Evolutionary conservation across 2,113 vertebrate species (phyloP).

Genomic region (Apus apus): DNA sequence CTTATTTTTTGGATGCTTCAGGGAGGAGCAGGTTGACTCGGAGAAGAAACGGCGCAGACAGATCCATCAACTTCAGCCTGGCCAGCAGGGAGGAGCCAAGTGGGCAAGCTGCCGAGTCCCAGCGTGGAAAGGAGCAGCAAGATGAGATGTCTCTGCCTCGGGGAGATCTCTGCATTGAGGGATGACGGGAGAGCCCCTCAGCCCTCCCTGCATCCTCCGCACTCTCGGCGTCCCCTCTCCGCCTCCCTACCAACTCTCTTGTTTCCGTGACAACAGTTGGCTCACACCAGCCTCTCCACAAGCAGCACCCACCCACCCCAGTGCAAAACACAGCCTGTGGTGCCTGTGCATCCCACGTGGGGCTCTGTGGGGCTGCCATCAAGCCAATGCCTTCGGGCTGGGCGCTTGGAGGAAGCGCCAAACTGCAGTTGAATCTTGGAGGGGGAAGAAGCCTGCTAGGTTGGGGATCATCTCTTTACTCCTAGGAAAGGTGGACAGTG

Average conservation of each 20-base stretch:
- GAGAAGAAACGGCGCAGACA: background rate
- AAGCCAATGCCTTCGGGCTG: background rate
- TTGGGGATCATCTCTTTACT: background rate
- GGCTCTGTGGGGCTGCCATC: rapidly evolving
- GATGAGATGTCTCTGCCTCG: background rate
- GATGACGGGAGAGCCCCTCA: background rate
- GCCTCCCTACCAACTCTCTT: background rate
- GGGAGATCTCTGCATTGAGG: background rate
- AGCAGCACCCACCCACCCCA: background rate
- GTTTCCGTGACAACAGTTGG: constrained; percentile 54
- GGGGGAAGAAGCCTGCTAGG: rapidly evolving
- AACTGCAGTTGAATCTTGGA: background rate
- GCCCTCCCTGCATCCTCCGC: background rate
- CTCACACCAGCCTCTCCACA: background rate
- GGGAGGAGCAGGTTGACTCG: background rate
- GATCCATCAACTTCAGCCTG: background rate
- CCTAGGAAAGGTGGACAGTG: background rate
- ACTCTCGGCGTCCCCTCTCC: constrained; percentile 25
- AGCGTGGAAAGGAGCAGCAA: background rate
- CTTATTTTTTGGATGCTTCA: background rate
- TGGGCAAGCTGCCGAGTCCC: background rate
- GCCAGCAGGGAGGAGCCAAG: background rate
- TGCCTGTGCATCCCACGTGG: rapidly evolving
- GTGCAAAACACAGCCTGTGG: background rate
- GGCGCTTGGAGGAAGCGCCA: background rate